Conservation (phyloP, 2,113 vertebrate genomes). For the Turdus rufiventris region DNA sequence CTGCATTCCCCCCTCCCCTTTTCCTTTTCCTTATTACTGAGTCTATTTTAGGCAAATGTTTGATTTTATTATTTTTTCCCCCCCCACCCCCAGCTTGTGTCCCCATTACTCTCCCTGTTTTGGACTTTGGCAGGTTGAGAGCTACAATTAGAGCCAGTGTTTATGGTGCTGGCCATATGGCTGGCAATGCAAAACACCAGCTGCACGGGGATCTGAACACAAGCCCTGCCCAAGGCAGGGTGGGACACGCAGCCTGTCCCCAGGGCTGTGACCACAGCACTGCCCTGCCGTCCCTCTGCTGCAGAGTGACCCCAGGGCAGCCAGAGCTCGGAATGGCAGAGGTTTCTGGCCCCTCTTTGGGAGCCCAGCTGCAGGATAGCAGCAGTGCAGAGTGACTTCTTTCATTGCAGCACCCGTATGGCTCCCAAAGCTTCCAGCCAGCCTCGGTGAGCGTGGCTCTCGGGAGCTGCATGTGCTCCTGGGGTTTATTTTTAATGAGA, state of each 20-base stretch:
- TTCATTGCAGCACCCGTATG: fast-evolving
- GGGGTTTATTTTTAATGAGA: fast-evolving
- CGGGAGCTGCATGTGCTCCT: not conserved
- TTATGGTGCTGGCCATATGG: constrained; percentile 25
- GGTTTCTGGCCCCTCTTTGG: not conserved
- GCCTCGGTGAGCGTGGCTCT: not conserved
- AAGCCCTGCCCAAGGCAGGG: not conserved
- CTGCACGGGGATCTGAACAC: not conserved
- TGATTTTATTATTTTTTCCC: not conserved
- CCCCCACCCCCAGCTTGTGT: not conserved
- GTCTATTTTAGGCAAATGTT: not conserved
- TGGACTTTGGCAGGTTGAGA: constrained; percentile 44
- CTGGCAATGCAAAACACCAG: not conserved
- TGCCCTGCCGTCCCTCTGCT: not conserved
- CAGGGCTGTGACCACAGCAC: not conserved
- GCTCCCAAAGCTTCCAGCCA: not conserved
- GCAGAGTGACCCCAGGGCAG: no score
- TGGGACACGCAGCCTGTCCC: not conserved
- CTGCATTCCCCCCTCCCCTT: not conserved
- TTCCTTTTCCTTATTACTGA: not conserved
- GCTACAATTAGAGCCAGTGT: constrained; percentile 22
- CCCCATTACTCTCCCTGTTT: not conserved
- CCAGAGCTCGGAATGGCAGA: fast-evolving
- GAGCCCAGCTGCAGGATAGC: not conserved
- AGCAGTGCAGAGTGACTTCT: fast-evolving